A percentile compares a stretch with the other conserved stretches of the same genome.
phyloP scores from a whole-genome alignment of 53 echinoderm and acorn worm genomes.

The Patiria pectinifera region DNA sequence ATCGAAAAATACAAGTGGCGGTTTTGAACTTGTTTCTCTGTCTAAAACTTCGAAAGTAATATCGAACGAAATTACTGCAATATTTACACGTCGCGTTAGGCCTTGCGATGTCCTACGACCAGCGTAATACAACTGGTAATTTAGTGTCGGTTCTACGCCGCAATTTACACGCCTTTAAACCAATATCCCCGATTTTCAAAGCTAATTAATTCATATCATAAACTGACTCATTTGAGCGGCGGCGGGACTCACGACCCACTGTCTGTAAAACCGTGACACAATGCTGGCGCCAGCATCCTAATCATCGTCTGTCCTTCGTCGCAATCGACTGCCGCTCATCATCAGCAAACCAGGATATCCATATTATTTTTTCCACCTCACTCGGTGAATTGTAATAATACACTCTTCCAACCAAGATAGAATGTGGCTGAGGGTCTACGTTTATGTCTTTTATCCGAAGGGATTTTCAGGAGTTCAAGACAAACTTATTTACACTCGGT shows the following conservation, averaged over 20 bases:
- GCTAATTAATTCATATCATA: neutral
- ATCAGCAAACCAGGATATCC: neutral
- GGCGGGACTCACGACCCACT: neutral
- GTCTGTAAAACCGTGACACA: neutral
- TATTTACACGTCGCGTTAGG: no score
- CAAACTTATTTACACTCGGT: neutral
- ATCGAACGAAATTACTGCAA: no score
- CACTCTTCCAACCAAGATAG: neutral
- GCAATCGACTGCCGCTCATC: neutral
- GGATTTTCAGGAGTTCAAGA: neutral
- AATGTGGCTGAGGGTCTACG: conserved; percentile 1
- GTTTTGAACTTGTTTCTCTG: no score
- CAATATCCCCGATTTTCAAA: neutral
- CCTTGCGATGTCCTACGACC: no score
- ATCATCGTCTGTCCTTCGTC: conserved; percentile 3
- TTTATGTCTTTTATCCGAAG: neutral
- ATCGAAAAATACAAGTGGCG: no score
- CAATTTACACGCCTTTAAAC: neutral
- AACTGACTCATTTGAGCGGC: neutral
- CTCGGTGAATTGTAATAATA: conserved; percentile 31
- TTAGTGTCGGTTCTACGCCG: neutral
- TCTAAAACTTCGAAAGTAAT: no score
- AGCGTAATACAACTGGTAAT: neutral
- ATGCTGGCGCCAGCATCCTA: neutral
- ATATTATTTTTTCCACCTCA: conserved; percentile 43